These are phyloP conservation scores for Tetragonula clypearis DNA, from an alignment of 1,140 invertebrate species.

Conservation along the genomic window DNA sequence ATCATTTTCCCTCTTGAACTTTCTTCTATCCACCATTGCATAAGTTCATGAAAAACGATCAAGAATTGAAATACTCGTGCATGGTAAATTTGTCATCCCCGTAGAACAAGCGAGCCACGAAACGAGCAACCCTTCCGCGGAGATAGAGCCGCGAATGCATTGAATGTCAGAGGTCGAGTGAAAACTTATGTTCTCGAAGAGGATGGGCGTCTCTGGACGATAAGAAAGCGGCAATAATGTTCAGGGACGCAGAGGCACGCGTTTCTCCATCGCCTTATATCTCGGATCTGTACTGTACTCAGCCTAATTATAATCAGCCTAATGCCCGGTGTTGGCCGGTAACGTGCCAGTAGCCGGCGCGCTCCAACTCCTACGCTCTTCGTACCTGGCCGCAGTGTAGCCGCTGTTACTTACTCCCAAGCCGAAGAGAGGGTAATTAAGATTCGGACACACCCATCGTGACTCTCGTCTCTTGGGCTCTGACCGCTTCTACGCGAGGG, in stretches of 20 bases:
- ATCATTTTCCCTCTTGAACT: too few relatives aligned
- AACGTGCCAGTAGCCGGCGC: slow-evolving; percentile 55
- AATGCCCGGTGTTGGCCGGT: slow-evolving; percentile 74
- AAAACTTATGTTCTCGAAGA: slow-evolving; percentile 55
- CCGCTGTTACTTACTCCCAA: slow-evolving; percentile 75
- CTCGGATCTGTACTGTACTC: slow-evolving; percentile 79
- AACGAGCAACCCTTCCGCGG: not conserved
- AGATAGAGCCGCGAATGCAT: not conserved
- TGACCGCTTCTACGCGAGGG: slow-evolving; percentile 77
- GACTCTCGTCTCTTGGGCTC: slow-evolving; percentile 79
- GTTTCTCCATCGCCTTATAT: slow-evolving; percentile 73
- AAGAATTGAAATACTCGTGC: not conserved
- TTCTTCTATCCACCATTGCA: too few relatives aligned
- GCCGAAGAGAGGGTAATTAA: slow-evolving; percentile 79
- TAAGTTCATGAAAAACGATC: not conserved
- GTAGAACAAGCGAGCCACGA: not conserved
- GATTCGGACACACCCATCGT: slow-evolving; percentile 82
- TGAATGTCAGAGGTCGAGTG: not conserved
- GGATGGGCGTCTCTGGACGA: slow-evolving; percentile 48
- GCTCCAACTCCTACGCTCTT: slow-evolving; percentile 57
- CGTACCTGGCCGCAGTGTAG: slow-evolving; percentile 71
- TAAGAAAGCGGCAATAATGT: slow-evolving; percentile 68
- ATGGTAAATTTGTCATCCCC: not conserved
- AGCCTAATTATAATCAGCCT: slow-evolving; percentile 83
- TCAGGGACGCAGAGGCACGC: slow-evolving; percentile 48